Evolutionary conservation across 2,797 vertebrate species (phyloP), one percentile per base, ranked within the genome.

Genomic region (Lacerta bilineata): DNA sequence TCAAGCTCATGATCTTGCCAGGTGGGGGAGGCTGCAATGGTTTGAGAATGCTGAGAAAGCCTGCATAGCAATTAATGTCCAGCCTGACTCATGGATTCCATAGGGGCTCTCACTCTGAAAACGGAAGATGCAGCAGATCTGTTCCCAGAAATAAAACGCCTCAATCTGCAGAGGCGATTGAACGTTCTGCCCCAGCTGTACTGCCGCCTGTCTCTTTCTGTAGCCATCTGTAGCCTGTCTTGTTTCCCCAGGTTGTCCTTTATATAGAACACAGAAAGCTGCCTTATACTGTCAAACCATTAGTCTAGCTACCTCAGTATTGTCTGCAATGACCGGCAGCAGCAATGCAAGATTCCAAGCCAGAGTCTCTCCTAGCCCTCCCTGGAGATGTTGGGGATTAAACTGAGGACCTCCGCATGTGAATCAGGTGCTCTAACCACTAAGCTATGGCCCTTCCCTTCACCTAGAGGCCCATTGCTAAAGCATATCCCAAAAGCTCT

Each of bases 11-110:
- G 83, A 11, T 61, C 66, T 1, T 80, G 84, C 86, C 69, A 83
- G 85, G 29, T 78, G 55, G 77, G 43, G 83, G 79, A 15, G 15
- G 1, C 41, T 86, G 2, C 3, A 71, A 80, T 25, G 78, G 86
- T 46, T 85, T 43, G 61, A n/a, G 90, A 80, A 0, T 0, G 7
- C 80, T 78, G 74, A 72, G 87, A 88, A 36, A 61, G 90, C 50
- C 29, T 0, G 0, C 5, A 20, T 1, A 6, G 83, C 18, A 64
- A 10, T n/a, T 5, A 46, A 78, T 3, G 8, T 13, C 64, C 1
- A 59, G 78, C 8, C 25, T 18, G 93, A 71, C 86, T 87, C 91
- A 83, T 27, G 83, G 6, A 84, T 83, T 50, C 81, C 86, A 41
- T 1, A 0, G 89, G 87, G 86, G 27, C 88, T 89, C 69, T 0